Base-by-base conservation (phyloP, 2,797 vertebrate genomes). In the Epinephelus awoara region DNA sequence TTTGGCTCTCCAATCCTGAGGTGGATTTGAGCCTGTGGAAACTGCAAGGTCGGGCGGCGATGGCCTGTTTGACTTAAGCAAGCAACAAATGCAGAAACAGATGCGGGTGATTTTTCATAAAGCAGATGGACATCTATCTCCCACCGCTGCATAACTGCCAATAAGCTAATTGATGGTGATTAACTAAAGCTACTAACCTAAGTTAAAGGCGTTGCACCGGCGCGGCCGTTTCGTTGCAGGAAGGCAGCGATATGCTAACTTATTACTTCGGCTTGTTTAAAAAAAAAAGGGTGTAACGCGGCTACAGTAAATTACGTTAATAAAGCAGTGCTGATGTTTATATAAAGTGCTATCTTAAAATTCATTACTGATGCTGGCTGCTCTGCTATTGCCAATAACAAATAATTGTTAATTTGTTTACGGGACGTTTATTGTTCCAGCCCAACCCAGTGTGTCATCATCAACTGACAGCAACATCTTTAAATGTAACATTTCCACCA, bases 11-110 rank as follows among this genome's bases (percentile, higher is more conserved):
- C 63, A 65, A 64, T 71, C 55, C 23, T 54, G 46, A 29, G 59
- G 50, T 52, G 23, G 12, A 82, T 10, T 15, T 0, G 17, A 86
- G 51, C 38, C 55, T 56, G 59, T 64, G 52, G 58, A 84, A 77
- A 80, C 72, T 89, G 90, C 92, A 94, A 94, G 93, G 92, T 94
- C 93, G 93, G 92, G 85, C 86, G 88, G 80, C 64, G 64, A 71
- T 85, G 93, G 91, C 91, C 93, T 87, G 79, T 67, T 77, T 79
- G 63, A 72, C 77, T 87, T 21, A 44, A 84, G 49, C 34, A 19
- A 72, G 72, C 69, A 70, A 68, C 58, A 81, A 75, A 83, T 84
- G 70, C 73, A 82, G 63, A 18, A 63, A 66, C 27, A 40, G 27
- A 80, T 44, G n/a, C 49, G 23, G 63, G 38, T 19, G 42, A 15